Evolutionary conservation across 2,113 vertebrate genomes (phyloP).

Genomic region (Catharus minimus): DNA sequence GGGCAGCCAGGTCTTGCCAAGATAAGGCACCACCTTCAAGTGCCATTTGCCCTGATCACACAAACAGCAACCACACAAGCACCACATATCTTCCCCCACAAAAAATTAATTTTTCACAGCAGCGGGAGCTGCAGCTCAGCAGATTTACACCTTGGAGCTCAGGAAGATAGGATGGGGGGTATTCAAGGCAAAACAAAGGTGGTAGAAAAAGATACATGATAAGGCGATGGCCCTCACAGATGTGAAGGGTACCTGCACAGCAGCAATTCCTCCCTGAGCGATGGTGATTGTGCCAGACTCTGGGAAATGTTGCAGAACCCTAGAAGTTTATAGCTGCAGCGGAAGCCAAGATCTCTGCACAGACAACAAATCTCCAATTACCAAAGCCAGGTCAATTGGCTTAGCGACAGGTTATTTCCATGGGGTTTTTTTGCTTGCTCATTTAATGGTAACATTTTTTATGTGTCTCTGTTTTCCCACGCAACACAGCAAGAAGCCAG

Average conservation of each 20-base stretch:
- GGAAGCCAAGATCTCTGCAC: background rate
- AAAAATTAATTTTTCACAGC: background rate
- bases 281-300: background rate
- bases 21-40: background rate
- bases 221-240: background rate
- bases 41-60: background rate
- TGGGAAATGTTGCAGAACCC: background rate
- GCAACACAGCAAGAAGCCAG: background rate
- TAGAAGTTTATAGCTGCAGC: background rate
- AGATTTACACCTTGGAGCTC: background rate
- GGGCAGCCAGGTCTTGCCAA: background rate
- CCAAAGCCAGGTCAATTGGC: slow-evolving; percentile 8
- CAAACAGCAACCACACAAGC: background rate
- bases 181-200: background rate
- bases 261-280: background rate
- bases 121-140: background rate
- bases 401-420: background rate
- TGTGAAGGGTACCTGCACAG: background rate
- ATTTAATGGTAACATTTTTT: background rate
- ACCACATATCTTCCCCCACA: fast-evolving
- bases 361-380: background rate
- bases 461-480: background rate
- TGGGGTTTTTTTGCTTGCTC: background rate
- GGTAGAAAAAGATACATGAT: background rate
- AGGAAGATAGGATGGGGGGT: fast-evolving